Percentiles rank a stretch among this genome's conserved stretches.
Evolutionary conservation across 2,113 vertebrate genomes (phyloP).

Genomic region (Nerophis lumbriciformis): DNA sequence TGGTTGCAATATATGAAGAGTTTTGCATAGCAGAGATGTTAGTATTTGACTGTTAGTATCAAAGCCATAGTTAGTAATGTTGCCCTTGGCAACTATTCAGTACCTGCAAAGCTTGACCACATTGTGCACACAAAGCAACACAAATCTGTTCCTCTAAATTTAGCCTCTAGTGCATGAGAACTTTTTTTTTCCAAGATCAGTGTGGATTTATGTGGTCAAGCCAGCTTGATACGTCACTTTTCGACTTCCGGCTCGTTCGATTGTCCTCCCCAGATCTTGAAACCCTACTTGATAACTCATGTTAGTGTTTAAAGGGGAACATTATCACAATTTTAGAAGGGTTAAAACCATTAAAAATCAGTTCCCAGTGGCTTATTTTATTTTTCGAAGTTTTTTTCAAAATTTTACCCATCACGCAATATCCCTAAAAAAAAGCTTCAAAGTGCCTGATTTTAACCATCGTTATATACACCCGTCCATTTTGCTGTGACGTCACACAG

Average conservation of each 20-base stretch:
- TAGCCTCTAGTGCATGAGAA: background rate
- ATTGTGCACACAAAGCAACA: constrained; percentile 20
- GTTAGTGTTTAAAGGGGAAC: no score
- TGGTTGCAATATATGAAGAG: background rate
- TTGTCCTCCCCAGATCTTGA: constrained; percentile 37
- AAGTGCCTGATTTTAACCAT: no score
- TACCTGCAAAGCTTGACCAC: constrained; percentile 47
- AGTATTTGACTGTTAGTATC: constrained; percentile 51
- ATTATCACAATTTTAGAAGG: no score
- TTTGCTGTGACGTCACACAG: no score
- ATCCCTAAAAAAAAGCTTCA: no score
- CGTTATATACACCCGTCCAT: no score
- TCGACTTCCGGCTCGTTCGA: constrained; percentile 19
- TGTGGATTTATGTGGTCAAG: constrained; percentile 44
- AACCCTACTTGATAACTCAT: constrained; percentile 38
- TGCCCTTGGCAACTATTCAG: constrained; percentile 18
- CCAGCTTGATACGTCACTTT: constrained; percentile 25
- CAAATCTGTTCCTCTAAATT: constrained; percentile 7
- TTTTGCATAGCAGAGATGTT: constrained; percentile 26
- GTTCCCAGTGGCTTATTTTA: no score
- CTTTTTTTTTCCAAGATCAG: background rate
- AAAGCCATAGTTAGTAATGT: constrained; percentile 25
- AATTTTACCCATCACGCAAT: no score
- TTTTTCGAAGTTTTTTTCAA: no score
- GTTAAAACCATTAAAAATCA: no score